phyloP scores from a whole-genome alignment of 2,113 vertebrate species.

The Cebus imitator region DNA sequence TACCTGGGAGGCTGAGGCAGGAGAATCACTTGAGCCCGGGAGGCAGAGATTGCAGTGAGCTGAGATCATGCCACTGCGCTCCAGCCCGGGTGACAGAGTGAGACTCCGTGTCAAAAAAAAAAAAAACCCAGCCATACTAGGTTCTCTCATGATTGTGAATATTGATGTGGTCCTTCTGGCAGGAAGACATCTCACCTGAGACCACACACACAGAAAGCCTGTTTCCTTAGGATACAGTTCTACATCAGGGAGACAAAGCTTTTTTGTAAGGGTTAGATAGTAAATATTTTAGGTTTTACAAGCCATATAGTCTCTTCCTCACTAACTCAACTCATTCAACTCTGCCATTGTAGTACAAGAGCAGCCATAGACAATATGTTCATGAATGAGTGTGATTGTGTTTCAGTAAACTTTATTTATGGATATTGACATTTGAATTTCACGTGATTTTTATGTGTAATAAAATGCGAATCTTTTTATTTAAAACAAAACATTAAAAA shows the following conservation, averaged over 20 bases:
- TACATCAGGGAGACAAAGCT: neutral
- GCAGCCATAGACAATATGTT: neutral
- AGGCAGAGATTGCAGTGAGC: too few species aligned
- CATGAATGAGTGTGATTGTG: neutral
- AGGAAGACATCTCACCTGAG: neutral
- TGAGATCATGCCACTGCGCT: too few species aligned
- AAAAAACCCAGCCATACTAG: neutral
- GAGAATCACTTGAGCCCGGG: too few species aligned
- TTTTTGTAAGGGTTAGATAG: neutral
- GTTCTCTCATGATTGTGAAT: neutral
- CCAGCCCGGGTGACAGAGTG: too few species aligned
- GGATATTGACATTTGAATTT: neutral
- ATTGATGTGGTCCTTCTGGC: neutral
- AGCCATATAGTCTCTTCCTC: neutral
- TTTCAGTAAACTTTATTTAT: neutral
- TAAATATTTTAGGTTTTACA: neutral
- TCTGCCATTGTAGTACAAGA: neutral
- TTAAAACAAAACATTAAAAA: neutral
- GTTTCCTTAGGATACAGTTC: neutral
- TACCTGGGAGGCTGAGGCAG: too few species aligned
- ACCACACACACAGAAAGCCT: neutral
- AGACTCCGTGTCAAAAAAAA: too few species aligned
- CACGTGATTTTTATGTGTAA: neutral
- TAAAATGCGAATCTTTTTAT: neutral
- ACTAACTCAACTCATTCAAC: neutral